Evolutionary conservation across 2,888 invertebrate genomes (phyloP).

Genomic region (Hirtodrosophila trivittata): DNA sequence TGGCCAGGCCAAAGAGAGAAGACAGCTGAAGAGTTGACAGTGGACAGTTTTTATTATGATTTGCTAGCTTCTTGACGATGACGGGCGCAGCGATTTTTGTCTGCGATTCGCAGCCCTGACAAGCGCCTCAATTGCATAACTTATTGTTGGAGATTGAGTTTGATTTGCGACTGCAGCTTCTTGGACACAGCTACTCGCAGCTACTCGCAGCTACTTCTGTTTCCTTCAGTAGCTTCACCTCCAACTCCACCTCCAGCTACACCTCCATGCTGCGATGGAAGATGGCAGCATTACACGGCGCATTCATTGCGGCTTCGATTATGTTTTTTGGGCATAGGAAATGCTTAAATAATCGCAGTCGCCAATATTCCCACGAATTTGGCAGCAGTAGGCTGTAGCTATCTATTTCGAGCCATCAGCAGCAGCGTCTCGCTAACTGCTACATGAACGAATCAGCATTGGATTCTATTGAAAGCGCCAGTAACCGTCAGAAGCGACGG

Average conservation of each 20-base stretch:
- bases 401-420: slow-evolving; percentile 59
- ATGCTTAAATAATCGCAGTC: slow-evolving; percentile 72
- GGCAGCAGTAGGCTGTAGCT: slow-evolving; percentile 30
- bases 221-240: slow-evolving; percentile 54
- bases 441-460: slow-evolving; percentile 65
- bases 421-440: slow-evolving; percentile 40
- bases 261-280: slow-evolving; percentile 29
- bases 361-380: slow-evolving; percentile 73
- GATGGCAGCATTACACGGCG: slow-evolving; percentile 64
- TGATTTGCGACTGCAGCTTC: slow-evolving; percentile 31
- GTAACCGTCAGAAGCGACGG: slow-evolving; percentile 66
- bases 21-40: slow-evolving; percentile 70
- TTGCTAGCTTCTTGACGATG: slow-evolving; percentile 58
- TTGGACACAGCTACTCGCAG: slow-evolving; percentile 36
- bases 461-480: slow-evolving; percentile 65
- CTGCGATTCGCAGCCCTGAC: slow-evolving; percentile 45
- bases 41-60: slow-evolving; percentile 75
- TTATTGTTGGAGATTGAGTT: slow-evolving; percentile 31
- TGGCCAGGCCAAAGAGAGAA: slow-evolving; percentile 35
- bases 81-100: slow-evolving; percentile 43
- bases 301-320: slow-evolving; percentile 71
- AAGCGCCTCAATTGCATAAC: slow-evolving; percentile 64
- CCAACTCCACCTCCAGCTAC: slow-evolving; percentile 1
- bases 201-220: slow-evolving; percentile 15
- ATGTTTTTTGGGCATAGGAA: slow-evolving; percentile 66